A percentile compares a stretch with the other conserved stretches of the same genome.
phyloP scores from a whole-genome alignment of 2,888 invertebrate species.

The Orthosia incerta region DNA sequence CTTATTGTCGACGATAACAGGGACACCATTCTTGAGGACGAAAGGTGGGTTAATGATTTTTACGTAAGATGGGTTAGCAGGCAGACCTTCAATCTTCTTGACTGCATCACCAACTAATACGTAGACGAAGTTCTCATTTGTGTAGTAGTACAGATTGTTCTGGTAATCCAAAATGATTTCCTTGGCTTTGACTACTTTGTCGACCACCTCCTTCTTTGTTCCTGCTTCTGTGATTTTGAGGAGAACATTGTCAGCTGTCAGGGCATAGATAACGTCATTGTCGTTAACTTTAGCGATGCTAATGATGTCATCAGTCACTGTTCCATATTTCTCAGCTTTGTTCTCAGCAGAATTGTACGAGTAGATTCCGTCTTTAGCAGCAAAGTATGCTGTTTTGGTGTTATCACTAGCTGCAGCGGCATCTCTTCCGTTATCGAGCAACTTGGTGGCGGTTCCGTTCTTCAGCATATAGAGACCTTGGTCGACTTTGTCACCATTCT shows the following conservation, averaged over 20 bases:
- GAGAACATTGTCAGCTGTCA: constrained; percentile 76
- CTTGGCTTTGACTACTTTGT: constrained; percentile 73
- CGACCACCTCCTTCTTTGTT: constrained; percentile 73
- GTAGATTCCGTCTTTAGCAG: constrained; percentile 77
- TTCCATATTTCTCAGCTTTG: constrained; percentile 76
- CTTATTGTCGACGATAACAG: constrained; percentile 72
- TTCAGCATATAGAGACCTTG: constrained; percentile 73
- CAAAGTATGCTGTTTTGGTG: constrained; percentile 73
- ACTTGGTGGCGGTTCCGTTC: constrained; percentile 65
- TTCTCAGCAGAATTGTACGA: constrained; percentile 68
- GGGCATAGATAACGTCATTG: constrained; percentile 75
- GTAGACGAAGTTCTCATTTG: constrained; percentile 72
- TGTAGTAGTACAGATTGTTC: constrained; percentile 79
- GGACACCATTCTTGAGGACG: constrained; percentile 71
- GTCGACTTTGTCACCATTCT: constrained; percentile 62
- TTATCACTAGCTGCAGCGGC: constrained; percentile 70
- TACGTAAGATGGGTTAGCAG: constrained; percentile 67
- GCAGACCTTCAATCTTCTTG: constrained; percentile 77
- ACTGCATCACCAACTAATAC: constrained; percentile 70
- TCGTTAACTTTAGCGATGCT: constrained; percentile 74
- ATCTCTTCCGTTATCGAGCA: constrained; percentile 75
- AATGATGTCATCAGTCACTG: constrained; percentile 75
- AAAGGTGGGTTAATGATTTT: constrained; percentile 77
- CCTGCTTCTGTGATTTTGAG: constrained; percentile 81
- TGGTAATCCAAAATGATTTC: constrained; percentile 78